phyloP scores from a whole-genome alignment of 2,113 vertebrate genomes.

The Barbus barbus region DNA sequence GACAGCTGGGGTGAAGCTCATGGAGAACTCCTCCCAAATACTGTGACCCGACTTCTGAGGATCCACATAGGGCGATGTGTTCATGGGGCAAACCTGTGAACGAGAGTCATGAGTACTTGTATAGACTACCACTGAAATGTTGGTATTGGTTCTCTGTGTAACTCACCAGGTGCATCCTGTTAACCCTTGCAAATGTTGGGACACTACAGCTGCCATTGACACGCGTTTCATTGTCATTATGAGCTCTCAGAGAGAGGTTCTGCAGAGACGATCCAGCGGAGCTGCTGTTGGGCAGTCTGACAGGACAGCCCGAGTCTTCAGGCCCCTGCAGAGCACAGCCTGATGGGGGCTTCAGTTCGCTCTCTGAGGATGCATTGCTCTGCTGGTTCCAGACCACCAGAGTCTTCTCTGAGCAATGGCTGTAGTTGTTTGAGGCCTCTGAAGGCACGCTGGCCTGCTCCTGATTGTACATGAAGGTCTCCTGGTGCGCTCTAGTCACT shows the following conservation, averaged over 20 bases:
- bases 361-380: constrained; percentile 67
- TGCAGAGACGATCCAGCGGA: constrained; percentile 65
- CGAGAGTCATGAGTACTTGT: background rate
- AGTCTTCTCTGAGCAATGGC: constrained; percentile 56
- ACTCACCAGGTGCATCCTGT: constrained; percentile 92
- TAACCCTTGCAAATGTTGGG: constrained; percentile 77
- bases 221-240: constrained; percentile 21
- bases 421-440: constrained; percentile 35
- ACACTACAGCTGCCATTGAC: constrained; percentile 36
- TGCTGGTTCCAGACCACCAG: constrained; percentile 72
- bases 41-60: constrained; percentile 89
- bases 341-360: constrained; percentile 63
- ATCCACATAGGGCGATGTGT: constrained; percentile 88
- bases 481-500: constrained; percentile 88
- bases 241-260: constrained; percentile 61
- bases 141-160: too few species aligned
- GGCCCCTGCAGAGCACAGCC: constrained; percentile 61
- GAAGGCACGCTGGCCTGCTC: constrained; percentile 73
- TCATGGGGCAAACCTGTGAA: constrained; percentile 93
- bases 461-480: constrained; percentile 93
- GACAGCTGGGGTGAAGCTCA: constrained; percentile 95
- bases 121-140: background rate
- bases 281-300: constrained; percentile 63
- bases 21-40: constrained; percentile 95
- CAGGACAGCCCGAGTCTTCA: constrained; percentile 67